phyloP scores from a whole-genome alignment of 2,888 invertebrate genomes.

The Habrosyne pyritoides region DNA sequence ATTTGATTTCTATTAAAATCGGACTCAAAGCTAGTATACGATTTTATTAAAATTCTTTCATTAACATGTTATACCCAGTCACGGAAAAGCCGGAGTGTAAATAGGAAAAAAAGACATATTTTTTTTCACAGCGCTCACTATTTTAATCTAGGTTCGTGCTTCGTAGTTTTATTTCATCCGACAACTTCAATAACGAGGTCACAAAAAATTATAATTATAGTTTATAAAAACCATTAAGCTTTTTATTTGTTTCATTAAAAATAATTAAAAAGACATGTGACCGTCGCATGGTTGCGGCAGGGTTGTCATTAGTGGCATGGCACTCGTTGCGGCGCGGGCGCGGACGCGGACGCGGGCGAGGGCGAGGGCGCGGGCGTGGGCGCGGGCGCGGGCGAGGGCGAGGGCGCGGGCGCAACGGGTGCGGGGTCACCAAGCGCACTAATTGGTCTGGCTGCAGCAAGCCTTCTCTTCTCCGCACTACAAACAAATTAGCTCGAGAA shows the following conservation, averaged over 20 bases:
- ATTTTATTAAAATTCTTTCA: background rate
- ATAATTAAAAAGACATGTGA: constrained; percentile 56
- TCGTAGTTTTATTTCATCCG: constrained; percentile 22
- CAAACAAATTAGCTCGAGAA: constrained; percentile 72
- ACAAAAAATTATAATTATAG: constrained; percentile 23
- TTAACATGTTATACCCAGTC: background rate
- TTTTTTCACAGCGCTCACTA: background rate
- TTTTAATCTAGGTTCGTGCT: background rate
- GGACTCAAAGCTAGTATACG: no score
- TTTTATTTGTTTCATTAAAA: constrained; percentile 51
- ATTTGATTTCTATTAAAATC: no score
- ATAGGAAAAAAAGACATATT: background rate
- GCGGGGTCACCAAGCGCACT: constrained; percentile 54
- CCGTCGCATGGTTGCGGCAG: constrained; percentile 30
- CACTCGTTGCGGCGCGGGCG: constrained; percentile 9
- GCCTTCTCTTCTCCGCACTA: constrained; percentile 50
- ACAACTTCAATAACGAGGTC: constrained; percentile 18
- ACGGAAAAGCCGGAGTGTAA: background rate
- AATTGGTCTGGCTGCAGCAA: constrained; percentile 63
- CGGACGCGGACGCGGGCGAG: background rate
- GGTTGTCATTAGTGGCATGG: constrained; percentile 53
- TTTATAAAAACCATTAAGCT: constrained; percentile 29
- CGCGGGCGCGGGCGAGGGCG: constrained; percentile 9
- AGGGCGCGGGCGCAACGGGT: constrained; percentile 30
- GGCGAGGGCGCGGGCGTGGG: constrained; percentile 16